These are phyloP conservation scores for Zosterops hypoxanthus DNA, from an alignment of 2,113 vertebrate species.

Conservation along the genomic window DNA sequence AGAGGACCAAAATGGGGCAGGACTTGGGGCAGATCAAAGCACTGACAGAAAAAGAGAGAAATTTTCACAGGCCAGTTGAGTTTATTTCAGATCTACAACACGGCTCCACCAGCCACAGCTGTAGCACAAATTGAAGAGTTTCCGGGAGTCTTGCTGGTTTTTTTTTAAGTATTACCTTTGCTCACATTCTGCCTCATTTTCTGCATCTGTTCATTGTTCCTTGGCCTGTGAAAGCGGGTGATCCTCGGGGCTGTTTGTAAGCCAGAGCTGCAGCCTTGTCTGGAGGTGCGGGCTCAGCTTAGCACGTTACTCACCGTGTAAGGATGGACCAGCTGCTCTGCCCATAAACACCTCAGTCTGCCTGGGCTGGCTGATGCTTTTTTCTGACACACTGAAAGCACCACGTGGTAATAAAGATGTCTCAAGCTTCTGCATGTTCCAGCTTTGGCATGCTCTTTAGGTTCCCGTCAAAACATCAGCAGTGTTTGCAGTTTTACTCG, in stretches of 20 bases:
- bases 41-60: background rate
- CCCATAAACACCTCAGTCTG: conserved; percentile 72
- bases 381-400: background rate
- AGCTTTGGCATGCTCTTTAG: background rate
- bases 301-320: conserved; percentile 30
- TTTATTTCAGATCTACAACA: background rate
- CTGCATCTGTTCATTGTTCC: background rate
- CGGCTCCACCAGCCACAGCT: background rate
- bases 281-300: background rate
- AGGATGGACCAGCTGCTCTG: background rate
- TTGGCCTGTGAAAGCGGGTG: background rate
- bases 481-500: background rate
- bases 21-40: background rate
- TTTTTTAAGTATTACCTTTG: background rate
- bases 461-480: conserved; percentile 58
- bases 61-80: background rate
- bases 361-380: background rate
- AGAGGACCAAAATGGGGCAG: background rate
- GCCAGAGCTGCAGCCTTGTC: accelerated
- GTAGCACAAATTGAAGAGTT: background rate
- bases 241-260: no score
- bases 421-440: background rate
- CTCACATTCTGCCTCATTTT: background rate
- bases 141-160: background rate
- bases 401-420: background rate